Evolutionary conservation across 2,113 vertebrate genomes (phyloP), one percentile per base, ranked within the genome.

Genomic region (Ia io): DNA sequence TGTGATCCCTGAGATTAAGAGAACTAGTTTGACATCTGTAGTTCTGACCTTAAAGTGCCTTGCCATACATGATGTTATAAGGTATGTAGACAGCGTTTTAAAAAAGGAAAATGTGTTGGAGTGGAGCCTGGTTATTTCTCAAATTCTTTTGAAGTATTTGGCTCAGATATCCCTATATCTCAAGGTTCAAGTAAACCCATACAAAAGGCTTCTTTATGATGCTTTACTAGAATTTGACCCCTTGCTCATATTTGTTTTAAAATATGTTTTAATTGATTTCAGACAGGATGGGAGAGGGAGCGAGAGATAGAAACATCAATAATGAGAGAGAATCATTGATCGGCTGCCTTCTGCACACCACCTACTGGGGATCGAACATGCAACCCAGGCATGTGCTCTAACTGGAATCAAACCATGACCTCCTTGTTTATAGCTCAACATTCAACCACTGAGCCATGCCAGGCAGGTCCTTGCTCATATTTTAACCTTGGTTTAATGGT

Each of bases 21-120:
- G 99, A 97, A 99, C 98, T 69, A 99, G 99, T 79, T 98, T 99
- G 96, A 99, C 99, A 0, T 98, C 99, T 35, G 99, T 99, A 49
- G 97, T 99, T 93, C 99, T 99, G 93, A 99, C 99, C 80, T 98
- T 99, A 95, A 99, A 99, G 96, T 99, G 99, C 97, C 99, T 99
- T 63, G 99, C 98, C 0, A 98, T 99, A 88, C 99, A 99, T 35
- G 99, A 99, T 97, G 99, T 99, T 88, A 99, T 99, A 95, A 99
- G 99, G 99, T 99, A 98, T 78, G 95, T 93, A 71, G 69, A 87
- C 28, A 76, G 37, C 16, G 59, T 85, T 30, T 3, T 59, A 78
- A 32, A 67, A 84, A 93, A n/a, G 42, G 76, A 73, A 76, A 88
- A 35, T n/a, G 71, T 80, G 5, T 88, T 91, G 89, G 23, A 25